Evolutionary conservation across 1,140 invertebrate species (phyloP), one percentile per base, ranked within the genome.

Genomic region (fruit fly (Drosophila melanogaster)): DNA sequence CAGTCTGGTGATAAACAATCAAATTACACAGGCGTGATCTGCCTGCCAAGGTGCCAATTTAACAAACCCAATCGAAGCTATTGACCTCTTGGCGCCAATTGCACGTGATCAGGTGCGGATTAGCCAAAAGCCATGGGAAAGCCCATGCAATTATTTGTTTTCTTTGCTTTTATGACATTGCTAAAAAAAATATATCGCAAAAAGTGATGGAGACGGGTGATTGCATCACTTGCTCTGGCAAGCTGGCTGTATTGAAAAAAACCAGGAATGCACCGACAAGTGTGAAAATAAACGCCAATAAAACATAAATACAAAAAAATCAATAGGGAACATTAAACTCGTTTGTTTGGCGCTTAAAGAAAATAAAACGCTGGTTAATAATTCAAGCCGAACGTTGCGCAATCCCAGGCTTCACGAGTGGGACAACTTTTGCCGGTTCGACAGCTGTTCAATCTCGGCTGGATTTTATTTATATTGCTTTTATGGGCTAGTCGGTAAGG

Each of bases 1-100:
- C 47, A 60, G 40, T 17, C 17, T 38, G 38, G 44, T n/a, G 8
- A 41, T 47, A 46, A 38, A 30, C 56, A 40, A 49, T 38, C 40
- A 55, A 46, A 50, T 44, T 43, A 55, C 47, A 35, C 47, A 35
- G 43, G 61, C 69, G 41, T 57, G 60, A 60, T 43, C 37, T 60
- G 75, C 83, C 81, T 87, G 54, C 44, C 55, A 77, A 75, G 69
- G 49, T 41, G 26, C n/a, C 19, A 60, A 71, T 66, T 70, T 50
- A 44, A 54, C 53, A 56, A 40, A 12, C 44, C 35, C 24, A 51
- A 58, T 37, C 37, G 19, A 74, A 74, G 73, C 72, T 86, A 71
- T 77, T 85, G 77, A 85, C 74, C 81, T 70, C 51, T 70, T 40
- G 62, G 24, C 66, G 44, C 14, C 12, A 41, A 56, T 69, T 69